Evolutionary conservation across 2,888 invertebrate genomes (phyloP), one percentile per base, ranked within the genome.

Genomic region (Dynastes hyllus): DNA sequence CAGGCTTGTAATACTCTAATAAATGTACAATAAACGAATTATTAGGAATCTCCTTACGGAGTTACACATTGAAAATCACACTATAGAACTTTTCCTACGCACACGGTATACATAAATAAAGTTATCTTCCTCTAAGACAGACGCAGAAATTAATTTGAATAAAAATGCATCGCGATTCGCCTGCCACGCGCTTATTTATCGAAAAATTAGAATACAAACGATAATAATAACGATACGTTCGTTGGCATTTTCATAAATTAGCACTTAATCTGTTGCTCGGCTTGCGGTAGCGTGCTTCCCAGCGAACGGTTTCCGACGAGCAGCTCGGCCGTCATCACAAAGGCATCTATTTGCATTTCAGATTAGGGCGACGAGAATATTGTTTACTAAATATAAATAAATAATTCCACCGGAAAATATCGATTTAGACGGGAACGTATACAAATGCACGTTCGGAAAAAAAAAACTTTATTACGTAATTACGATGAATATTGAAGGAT

Each of bases 171-270:
- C 45, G 11, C 45, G 11, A 45, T 45, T 45, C 45, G 45, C 0
- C 45, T 11, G 45, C 45, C 45, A 45, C 45, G 13, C 55, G 55
- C 55, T 55, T 55, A 16, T 55, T 58, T 58, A 22, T 58, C 55
- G 22, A 67, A 67, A 40, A 67, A 67, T 67, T 67, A 50, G 66
- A 67, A 67, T 67, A 67, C 66, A 45, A 67, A 67, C 66, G 66
- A 67, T 67, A 67, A 67, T 67, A 40, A 67, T 45, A 5, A 27
- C 8, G 45, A 45, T 29, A 22, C 66, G 45, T 45, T 22, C 40
- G 40, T 40, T 67, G 16, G 22, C 45, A 67, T 67, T 67, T 67
- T 67, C 66, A 67, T 67, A 67, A 67, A 67, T 67, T 67, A 67
- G 22, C 66, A 67, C 45, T 67, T 67, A 67, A 67, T 67, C 66